These are phyloP conservation scores for human DNA, from an alignment of 2,113 vertebrate species.

Conservation along the genomic window DNA sequence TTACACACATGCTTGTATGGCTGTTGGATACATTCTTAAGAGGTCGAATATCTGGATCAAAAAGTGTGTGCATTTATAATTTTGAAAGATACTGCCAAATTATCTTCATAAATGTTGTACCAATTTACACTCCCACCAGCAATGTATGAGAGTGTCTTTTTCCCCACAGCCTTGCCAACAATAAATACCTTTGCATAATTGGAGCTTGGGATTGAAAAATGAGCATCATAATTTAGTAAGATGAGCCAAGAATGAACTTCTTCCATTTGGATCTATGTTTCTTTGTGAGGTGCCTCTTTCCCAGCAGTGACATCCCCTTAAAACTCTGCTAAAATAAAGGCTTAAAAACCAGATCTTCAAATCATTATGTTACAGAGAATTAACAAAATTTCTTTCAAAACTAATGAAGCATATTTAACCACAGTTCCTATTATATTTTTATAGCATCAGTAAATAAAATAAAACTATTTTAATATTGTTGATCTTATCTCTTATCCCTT, in stretches of 20 bases:
- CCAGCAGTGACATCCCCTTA: not conserved
- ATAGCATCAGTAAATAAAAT: not conserved
- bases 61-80: not conserved
- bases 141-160: conserved; percentile 30
- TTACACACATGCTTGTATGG: not conserved
- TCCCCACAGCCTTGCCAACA: conserved; percentile 48
- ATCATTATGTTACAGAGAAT: not conserved
- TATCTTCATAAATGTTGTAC: conserved; percentile 57
- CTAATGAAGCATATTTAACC: not conserved
- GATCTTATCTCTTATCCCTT: not conserved
- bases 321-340: not conserved
- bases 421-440: not conserved
- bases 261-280: conserved; percentile 52
- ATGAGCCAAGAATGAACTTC: conserved; percentile 58
- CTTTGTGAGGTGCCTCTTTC: not conserved
- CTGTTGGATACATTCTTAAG: not conserved
- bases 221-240: conserved; percentile 48
- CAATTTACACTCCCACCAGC: conserved; percentile 60
- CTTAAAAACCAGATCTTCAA: not conserved
- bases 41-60: conserved; percentile 33
- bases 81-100: conserved; percentile 46
- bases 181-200: conserved; percentile 58
- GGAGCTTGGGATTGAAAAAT: conserved; percentile 67
- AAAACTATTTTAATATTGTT: not conserved
- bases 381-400: not conserved